phyloP scores from a whole-genome alignment of 1,140 invertebrate genomes.

The Drosophila hydei region DNA sequence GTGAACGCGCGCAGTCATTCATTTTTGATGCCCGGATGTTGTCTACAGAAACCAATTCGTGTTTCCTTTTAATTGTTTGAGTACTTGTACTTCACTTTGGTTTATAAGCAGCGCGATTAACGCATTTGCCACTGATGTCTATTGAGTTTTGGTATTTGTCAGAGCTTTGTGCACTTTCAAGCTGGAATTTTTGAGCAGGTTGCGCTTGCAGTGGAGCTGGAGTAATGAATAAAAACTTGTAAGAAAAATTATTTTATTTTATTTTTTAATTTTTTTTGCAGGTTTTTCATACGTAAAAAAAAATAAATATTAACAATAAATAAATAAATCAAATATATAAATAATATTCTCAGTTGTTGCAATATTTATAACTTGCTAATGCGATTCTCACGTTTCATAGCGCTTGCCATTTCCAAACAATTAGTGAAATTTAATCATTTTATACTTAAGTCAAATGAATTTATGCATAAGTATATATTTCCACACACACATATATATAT shows the following conservation, averaged over 20 bases:
- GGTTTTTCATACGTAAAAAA: too few species aligned
- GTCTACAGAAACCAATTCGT: neutral
- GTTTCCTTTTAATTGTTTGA: neutral
- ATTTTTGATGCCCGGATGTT: slow-evolving; percentile 40
- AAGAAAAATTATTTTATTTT: neutral
- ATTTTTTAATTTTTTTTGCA: neutral
- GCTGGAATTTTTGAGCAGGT: too few species aligned
- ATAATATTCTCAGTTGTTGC: neutral
- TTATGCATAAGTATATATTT: slow-evolving; percentile 31
- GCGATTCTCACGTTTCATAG: neutral
- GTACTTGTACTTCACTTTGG: slow-evolving; percentile 8
- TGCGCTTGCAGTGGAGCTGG: too few species aligned
- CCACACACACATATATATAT: neutral
- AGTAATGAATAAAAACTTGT: too few species aligned
- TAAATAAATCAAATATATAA: neutral
- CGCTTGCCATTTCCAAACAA: slow-evolving; percentile 5
- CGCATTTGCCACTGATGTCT: too few species aligned
- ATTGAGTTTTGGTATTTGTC: too few species aligned
- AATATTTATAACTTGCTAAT: neutral
- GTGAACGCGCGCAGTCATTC: slow-evolving; percentile 16
- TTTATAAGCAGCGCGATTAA: slow-evolving; percentile 15
- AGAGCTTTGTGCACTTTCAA: too few species aligned
- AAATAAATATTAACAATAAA: neutral
- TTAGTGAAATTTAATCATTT: slow-evolving; percentile 15
- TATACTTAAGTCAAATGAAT: slow-evolving; percentile 31